These are phyloP conservation scores for Acipenser transmontanus DNA, from an alignment of 2,797 vertebrate species.

Conservation along the genomic window DNA sequence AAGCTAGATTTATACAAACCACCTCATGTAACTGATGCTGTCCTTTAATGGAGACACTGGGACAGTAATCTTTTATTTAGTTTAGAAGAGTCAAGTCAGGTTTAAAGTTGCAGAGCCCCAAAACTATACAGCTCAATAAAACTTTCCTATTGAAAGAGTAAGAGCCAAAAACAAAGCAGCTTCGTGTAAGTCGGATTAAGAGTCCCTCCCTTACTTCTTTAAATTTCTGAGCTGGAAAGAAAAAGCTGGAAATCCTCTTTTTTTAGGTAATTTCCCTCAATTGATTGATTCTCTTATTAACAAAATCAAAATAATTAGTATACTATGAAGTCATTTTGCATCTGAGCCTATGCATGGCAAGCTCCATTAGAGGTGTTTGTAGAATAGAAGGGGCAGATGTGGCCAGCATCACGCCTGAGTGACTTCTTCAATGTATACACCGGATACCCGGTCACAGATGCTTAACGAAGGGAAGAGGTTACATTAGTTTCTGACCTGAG, in stretches of 20 bases:
- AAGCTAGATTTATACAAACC: slow-evolving; percentile 22
- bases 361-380: neutral
- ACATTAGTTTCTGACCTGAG: slow-evolving; percentile 25
- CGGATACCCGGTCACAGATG: slow-evolving; percentile 29
- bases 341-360: no score
- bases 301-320: no score
- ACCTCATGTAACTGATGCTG: neutral
- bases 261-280: no score
- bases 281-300: no score
- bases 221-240: no score
- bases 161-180: no score
- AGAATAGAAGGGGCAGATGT: slow-evolving; percentile 49
- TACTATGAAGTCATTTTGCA: no score
- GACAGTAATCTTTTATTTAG: neutral
- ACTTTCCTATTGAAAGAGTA: no score
- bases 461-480: slow-evolving; percentile 6
- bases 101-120: neutral
- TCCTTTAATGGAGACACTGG: neutral
- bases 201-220: no score
- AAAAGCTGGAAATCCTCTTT: no score
- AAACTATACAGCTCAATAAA: no score
- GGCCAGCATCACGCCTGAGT: slow-evolving; percentile 28
- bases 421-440: slow-evolving; percentile 40
- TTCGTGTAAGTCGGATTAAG: no score
- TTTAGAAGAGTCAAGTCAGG: slow-evolving; percentile 6